phyloP scores from a whole-genome alignment of 2,113 vertebrate species.

The Prionailurus viverrinus region DNA sequence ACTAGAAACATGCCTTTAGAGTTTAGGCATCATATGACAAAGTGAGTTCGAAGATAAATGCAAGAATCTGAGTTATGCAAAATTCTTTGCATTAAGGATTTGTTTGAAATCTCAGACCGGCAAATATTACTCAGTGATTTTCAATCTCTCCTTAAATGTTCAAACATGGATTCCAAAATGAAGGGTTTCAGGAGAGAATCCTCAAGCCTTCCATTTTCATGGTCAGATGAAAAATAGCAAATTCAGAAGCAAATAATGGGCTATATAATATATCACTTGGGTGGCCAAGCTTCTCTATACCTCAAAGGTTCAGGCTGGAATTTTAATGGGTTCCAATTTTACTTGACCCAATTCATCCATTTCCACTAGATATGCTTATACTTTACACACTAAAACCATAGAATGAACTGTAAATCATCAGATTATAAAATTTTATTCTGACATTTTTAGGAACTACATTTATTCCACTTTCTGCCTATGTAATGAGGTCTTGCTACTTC shows the following conservation, averaged over 20 bases:
- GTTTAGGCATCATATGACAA: neutral
- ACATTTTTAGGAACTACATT: constrained; percentile 72
- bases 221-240: constrained; percentile 24
- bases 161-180: neutral
- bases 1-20: constrained; percentile 41
- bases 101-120: neutral
- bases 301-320: neutral
- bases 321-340: constrained; percentile 70
- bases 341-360: constrained; percentile 43
- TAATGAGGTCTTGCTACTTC: constrained; percentile 54
- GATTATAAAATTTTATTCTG: constrained; percentile 72
- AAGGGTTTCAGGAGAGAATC: neutral
- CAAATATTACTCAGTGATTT: constrained; percentile 36
- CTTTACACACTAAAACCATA: constrained; percentile 58
- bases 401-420: constrained; percentile 57
- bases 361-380: constrained; percentile 40
- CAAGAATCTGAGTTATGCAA: constrained; percentile 5
- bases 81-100: neutral
- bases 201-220: constrained; percentile 8
- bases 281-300: constrained; percentile 5
- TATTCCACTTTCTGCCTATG: constrained; percentile 53
- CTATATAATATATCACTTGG: constrained; percentile 31
- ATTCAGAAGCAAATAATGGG: constrained; percentile 58
- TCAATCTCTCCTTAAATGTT: neutral
- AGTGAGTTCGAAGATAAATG: constrained; percentile 24